Evolutionary conservation across 1,140 invertebrate genomes (phyloP).

Genomic region (Dendrolimus kikuchii): DNA sequence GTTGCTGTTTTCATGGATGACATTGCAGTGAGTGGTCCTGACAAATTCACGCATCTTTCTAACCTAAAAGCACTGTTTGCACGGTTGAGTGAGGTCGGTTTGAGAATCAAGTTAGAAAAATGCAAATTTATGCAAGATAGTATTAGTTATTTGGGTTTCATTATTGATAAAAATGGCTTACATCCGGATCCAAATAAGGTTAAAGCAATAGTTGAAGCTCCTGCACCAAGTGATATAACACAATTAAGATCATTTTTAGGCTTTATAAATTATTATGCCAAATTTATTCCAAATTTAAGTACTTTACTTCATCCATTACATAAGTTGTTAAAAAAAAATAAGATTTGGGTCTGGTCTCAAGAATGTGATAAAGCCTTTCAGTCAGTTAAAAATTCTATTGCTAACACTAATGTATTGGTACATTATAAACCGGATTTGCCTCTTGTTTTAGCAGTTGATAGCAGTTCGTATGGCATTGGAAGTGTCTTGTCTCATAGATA

Average conservation of each 20-base stretch:
- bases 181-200: background rate
- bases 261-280: constrained; percentile 30
- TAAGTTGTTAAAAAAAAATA: constrained; percentile 1
- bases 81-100: background rate
- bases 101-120: constrained; percentile 1
- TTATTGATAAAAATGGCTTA: background rate
- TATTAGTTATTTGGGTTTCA: too few relatives aligned
- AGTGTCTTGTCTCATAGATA: background rate
- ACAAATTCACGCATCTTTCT: background rate
- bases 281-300: constrained; percentile 24
- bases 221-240: background rate
- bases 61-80: background rate
- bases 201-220: background rate
- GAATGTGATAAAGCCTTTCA: background rate
- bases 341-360: too few relatives aligned
- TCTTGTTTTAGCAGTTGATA: background rate
- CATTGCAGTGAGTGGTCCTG: background rate
- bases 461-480: too few relatives aligned
- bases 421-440: background rate
- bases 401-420: background rate
- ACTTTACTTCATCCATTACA: constrained; percentile 22
- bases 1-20: background rate
- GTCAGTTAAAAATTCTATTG: background rate
- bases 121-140: background rate
- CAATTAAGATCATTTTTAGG: constrained; percentile 16